phyloP scores from a whole-genome alignment of 2,113 vertebrate species.

The Corythaeola cristata region DNA sequence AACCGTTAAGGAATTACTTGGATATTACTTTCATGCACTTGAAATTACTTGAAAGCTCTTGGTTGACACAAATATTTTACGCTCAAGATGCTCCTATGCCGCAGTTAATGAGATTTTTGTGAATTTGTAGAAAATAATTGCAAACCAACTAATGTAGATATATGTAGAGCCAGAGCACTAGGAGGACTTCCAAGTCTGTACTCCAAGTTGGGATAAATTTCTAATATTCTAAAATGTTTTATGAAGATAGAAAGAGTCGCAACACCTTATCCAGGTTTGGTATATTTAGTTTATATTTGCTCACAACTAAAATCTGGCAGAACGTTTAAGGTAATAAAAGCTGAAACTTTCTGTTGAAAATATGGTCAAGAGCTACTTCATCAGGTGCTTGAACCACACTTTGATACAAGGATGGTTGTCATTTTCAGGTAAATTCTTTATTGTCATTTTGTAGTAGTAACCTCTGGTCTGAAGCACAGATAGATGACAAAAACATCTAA shows the following conservation, averaged over 20 bases:
- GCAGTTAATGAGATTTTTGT: background rate
- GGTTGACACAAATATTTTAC: background rate
- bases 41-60: background rate
- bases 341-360: background rate
- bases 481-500: background rate
- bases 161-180: background rate
- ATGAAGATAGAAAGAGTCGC: background rate
- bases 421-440: conserved; percentile 1
- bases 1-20: background rate
- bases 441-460: background rate
- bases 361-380: background rate
- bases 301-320: background rate
- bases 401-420: background rate
- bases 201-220: background rate
- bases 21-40: background rate
- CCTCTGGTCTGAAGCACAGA: background rate
- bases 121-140: background rate
- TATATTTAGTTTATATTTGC: background rate
- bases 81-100: background rate
- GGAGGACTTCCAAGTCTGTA: background rate
- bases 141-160: background rate
- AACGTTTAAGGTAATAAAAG: background rate
- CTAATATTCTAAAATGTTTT: background rate
- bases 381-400: background rate
- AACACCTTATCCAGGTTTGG: background rate